Evolutionary conservation across 2,797 vertebrate genomes (phyloP).

Genomic region (Perodicticus potto): DNA sequence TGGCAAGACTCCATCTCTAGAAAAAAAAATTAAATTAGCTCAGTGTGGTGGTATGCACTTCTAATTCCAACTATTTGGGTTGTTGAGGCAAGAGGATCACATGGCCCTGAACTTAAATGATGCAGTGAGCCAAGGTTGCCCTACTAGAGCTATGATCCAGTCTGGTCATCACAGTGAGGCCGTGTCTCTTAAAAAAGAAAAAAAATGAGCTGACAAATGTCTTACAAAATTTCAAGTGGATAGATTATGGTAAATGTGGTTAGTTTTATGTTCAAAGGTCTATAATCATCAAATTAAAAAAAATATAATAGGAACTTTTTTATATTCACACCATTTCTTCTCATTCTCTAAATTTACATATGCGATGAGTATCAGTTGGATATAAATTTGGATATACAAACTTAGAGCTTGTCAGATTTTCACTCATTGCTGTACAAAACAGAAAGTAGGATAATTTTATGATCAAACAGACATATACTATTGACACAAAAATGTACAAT

Average conservation of each 20-base stretch:
- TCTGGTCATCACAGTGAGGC: too few species aligned
- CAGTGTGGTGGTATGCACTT: too few species aligned
- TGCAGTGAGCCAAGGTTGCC: too few species aligned
- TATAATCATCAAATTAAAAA: slow-evolving; percentile 8
- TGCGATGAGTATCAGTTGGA: background rate
- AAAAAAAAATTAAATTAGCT: too few species aligned
- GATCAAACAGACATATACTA: background rate
- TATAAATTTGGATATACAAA: background rate
- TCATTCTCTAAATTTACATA: background rate
- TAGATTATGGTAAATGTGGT: background rate
- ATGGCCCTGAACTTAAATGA: too few species aligned
- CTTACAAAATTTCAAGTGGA: background rate
- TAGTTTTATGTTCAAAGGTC: background rate
- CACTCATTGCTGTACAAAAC: background rate
- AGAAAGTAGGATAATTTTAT: background rate
- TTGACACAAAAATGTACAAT: background rate
- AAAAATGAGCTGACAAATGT: background rate
- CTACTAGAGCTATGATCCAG: too few species aligned
- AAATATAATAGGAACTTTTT: background rate
- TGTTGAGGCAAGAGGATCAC: too few species aligned
- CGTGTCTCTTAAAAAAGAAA: too few species aligned
- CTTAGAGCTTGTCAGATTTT: background rate
- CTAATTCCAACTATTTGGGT: too few species aligned
- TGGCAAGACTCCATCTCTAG: too few species aligned
- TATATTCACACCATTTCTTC: background rate